Evolutionary conservation across 2,888 invertebrate genomes (phyloP), one percentile per base, ranked within the genome.

Genomic region (Aromia moschata): DNA sequence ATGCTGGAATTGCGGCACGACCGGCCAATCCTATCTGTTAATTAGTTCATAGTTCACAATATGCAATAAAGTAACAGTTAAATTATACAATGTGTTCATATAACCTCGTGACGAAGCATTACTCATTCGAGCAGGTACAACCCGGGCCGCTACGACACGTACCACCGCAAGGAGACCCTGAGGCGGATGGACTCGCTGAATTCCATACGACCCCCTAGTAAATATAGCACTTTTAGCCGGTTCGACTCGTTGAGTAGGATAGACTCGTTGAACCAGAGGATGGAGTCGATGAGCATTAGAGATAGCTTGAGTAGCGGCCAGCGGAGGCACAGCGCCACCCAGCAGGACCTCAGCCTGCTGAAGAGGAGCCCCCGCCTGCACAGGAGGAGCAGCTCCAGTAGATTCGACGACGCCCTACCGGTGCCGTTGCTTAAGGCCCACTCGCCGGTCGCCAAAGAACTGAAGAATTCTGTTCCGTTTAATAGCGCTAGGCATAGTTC

Each of bases 371-470:
- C 84, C 69, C 56, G 85, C 77, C 41, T 84, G 79, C 56, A 85
- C 72, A 7, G 85, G 79, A 16, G 85, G 80, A 59, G 86, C 82
- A 60, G 84, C 80, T 67, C 85, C 65, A n/a, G 85, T 81, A 65
- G 85, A 79, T 51, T 85, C 82, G 49, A 85, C 78, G 84, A 80
- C 73, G 78, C 82, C 36, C 76, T 88, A 30, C 87, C 88, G 0
- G 86, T 88, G 74, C 89, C 89, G 0, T 80, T 89, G 15, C 74
- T 89, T 57, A 83, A 87, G 61, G 88, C 79, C 53, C 79, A 77
- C 62, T 80, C 80, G 51, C 81, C 81, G 18, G 80, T 81, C 53
- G 80, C 80, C 61, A 77, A 77, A 68, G 81, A 80, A 69, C 69
- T 81, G 57, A 78, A 77, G 57, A 75, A 81, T 70, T 76, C 81